Percentiles rank a stretch among this genome's conserved stretches.
Conservation (phyloP, 2,888 invertebrate species). For the Apodemia zela region DNA sequence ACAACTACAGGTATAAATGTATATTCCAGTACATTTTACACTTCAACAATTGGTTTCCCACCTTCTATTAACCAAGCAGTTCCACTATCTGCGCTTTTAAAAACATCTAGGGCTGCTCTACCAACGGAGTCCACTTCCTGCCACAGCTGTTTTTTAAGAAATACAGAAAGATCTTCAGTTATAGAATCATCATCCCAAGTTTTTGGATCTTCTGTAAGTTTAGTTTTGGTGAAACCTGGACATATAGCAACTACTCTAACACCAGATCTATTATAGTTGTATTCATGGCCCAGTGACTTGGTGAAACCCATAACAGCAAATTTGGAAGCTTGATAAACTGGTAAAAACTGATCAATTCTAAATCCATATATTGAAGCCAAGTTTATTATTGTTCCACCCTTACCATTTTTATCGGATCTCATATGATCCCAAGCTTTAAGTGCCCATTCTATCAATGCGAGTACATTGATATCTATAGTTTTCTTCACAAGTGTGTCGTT, state of each 20-base stretch:
- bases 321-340: constrained; percentile 82
- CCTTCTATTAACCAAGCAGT: constrained; percentile 77
- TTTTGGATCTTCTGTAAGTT: constrained; percentile 32
- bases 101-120: constrained; percentile 47
- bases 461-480: constrained; percentile 56
- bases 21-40: constrained; percentile 6
- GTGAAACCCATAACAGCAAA: constrained; percentile 70
- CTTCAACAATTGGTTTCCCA: constrained; percentile 40
- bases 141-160: constrained; percentile 39
- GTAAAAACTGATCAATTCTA: constrained; percentile 67
- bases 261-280: constrained; percentile 65
- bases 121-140: constrained; percentile 50
- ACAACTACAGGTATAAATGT: too few relatives aligned
- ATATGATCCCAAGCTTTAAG: constrained; percentile 80
- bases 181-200: constrained; percentile 32
- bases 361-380: constrained; percentile 81
- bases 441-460: constrained; percentile 54
- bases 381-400: constrained; percentile 84
- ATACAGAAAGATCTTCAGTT: constrained; percentile 35
- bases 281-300: constrained; percentile 63
- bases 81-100: constrained; percentile 64
- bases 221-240: constrained; percentile 74
- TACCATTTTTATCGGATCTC: constrained; percentile 76
- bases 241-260: constrained; percentile 76
- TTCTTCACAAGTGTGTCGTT: constrained; percentile 40